Conservation (phyloP, 2,113 vertebrate species). For the Tetrax tetrax region DNA sequence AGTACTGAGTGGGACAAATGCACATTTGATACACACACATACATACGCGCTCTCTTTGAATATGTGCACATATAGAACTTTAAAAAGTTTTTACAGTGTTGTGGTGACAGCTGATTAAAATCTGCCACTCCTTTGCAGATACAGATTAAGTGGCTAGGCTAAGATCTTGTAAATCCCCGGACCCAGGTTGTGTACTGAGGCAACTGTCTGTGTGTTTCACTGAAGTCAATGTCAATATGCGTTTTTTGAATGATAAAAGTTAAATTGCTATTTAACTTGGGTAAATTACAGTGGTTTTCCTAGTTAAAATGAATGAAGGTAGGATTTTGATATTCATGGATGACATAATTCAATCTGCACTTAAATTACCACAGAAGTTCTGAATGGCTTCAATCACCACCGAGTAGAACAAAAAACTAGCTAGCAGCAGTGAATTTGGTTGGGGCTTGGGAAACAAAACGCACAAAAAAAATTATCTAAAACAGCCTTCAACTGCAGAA, state of each 20-base stretch:
- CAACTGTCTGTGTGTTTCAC: not conserved
- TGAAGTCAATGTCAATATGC: not conserved
- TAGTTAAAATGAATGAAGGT: not conserved
- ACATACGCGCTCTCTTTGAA: accelerated
- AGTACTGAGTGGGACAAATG: not conserved
- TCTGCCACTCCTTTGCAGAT: not conserved
- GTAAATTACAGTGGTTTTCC: not conserved
- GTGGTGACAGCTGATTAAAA: not conserved
- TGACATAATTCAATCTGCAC: not conserved
- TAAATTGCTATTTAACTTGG: not conserved
- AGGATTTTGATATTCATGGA: not conserved
- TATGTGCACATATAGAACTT: not conserved
- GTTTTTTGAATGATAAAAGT: not conserved
- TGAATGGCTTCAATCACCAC: not conserved
- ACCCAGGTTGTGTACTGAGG: not conserved
- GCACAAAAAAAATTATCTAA: not conserved
- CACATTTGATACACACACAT: not conserved
- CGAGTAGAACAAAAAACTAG: not conserved
- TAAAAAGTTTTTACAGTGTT: not conserved
- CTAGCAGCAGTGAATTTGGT: not conserved
- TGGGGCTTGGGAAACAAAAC: not conserved
- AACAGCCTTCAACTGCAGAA: not conserved
- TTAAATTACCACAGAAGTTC: not conserved
- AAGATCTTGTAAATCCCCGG: not conserved
- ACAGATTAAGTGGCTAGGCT: not conserved